Base-by-base conservation (phyloP, 2,888 invertebrate species). In the Parnassius apollo region DNA sequence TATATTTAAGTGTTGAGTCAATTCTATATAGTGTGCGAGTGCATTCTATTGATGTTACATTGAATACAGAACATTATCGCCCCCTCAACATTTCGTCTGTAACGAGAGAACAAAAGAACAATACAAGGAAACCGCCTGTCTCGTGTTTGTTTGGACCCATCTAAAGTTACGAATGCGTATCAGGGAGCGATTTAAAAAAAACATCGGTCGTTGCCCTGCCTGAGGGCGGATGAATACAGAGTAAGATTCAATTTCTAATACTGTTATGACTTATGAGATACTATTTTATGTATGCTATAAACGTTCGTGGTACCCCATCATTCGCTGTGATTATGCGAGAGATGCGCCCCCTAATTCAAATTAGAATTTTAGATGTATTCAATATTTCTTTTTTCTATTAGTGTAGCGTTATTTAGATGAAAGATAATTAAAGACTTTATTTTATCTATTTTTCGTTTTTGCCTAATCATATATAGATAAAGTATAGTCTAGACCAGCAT, bases 21-120 rank as follows among this genome's bases (percentile, higher is more conserved):
- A 18, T 4, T 9, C 2, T 50, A 12, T 49, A 13, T 49, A 18
- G 18, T 18, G 18, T 18, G 18, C 8, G 45, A 58, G 44, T 51
- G 48, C 52, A 25, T 53, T 13, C 49, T 9, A 58, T 51, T 58
- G 35, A 59, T 44, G 45, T 25, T 44, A 53, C 49, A 42, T 44
- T 53, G 53, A 42, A 49, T 9, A 13, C 18, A 22, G 58, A 42
- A n/a, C 53, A 53, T 46, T 59, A 59, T 59, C 54, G 53, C 53
- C 55, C 50, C 52, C 8, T 44, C 44, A 57, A 18, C 57, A 54
- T 54, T 56, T 63, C 56, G 50, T 51, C 46, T 51, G 53, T 55
- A 64, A 68, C 61, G 51, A 65, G 65, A 65, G 67, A 66, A 69
- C 71, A 69, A 71, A 68, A 63, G 71, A 68, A 71, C 71, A 71